Evolutionary conservation across 1,140 invertebrate species (phyloP), one percentile per base, ranked within the genome.

Genomic region (Geopemphigus sp.): DNA sequence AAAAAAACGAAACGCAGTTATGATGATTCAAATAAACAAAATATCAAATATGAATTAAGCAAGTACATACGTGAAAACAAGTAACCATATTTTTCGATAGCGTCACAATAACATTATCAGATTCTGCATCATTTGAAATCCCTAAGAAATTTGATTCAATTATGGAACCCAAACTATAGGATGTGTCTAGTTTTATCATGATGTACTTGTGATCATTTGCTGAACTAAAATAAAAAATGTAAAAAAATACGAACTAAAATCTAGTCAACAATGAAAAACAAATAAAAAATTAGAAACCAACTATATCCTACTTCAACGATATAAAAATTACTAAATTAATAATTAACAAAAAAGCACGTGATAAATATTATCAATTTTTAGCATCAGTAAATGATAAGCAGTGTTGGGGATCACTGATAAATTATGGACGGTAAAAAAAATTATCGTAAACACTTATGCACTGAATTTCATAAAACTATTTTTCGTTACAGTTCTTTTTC

Each of bases 111-210:
- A 78, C 74, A 78, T 78, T 78, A 29, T 78, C 39, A 0, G 39
- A 29, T 19, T 78, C 57, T 6, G 39, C 74, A 50, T 78, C 74
- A 14, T 78, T 78, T 5, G 74, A 57, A 61, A 78, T 78, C 15
- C 74, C 74, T 15, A 78, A 78, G 24, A 78, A 78, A 78, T 78
- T 78, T 0, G 74, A 29, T 14, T 78, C 74, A 50, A 78, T 78
- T 50, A 78, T 78, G 5, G 74, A 78, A 78, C 74, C 74, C 10
- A 78, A 78, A 78, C 74, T 78, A 5, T 19, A 78, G 19, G 74
- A 78, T 63, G 74, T 78, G 12, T 78, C 74, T 78, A 78, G 19
- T 50, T 78, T 78, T 63, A 78, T 78, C 74, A 78, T 78, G 15
- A 24, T 78, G 74, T 32, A 32, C 59, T 22, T 53, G 39, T n/a